A percentile compares a stretch with the other conserved stretches of the same genome.
These are phyloP conservation scores for Ciconia boyciana DNA, from an alignment of 2,113 vertebrate species.

Conservation along the genomic window DNA sequence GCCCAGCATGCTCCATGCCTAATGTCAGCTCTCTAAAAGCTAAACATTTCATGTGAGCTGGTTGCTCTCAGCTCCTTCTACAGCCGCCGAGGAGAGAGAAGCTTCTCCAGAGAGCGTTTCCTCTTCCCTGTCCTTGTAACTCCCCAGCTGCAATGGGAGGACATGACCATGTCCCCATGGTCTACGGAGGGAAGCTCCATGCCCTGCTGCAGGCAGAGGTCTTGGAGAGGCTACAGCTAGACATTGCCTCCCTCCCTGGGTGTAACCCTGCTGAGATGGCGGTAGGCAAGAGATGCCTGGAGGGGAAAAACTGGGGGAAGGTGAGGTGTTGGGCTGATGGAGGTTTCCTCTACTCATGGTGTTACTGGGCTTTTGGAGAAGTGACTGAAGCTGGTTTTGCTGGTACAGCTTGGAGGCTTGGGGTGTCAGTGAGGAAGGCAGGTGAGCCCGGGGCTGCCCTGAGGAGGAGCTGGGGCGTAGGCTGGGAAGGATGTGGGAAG, in stretches of 20 bases:
- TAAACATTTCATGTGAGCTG: background rate
- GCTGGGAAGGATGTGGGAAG: background rate
- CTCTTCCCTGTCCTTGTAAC: background rate
- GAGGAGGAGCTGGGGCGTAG: background rate
- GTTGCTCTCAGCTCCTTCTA: background rate
- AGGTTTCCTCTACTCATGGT: background rate
- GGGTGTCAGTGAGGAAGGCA: background rate
- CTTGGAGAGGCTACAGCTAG: too few relatives aligned
- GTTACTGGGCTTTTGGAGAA: background rate
- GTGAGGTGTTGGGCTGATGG: background rate
- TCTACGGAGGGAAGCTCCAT: fast-evolving
- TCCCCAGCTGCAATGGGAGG: background rate
- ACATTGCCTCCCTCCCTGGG: too few relatives aligned
- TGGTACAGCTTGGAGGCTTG: background rate
- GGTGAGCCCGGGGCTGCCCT: background rate
- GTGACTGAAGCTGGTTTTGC: background rate
- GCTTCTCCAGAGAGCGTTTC: background rate
- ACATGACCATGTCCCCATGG: background rate
- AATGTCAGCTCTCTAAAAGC: background rate
- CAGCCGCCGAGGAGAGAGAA: background rate
- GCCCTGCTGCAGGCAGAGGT: background rate
- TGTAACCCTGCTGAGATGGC: background rate
- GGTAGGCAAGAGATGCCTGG: background rate
- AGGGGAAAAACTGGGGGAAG: background rate
- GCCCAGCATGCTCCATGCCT: background rate